Base-by-base conservation (phyloP, 2,797 vertebrate genomes). In the Lacerta viridis region DNA sequence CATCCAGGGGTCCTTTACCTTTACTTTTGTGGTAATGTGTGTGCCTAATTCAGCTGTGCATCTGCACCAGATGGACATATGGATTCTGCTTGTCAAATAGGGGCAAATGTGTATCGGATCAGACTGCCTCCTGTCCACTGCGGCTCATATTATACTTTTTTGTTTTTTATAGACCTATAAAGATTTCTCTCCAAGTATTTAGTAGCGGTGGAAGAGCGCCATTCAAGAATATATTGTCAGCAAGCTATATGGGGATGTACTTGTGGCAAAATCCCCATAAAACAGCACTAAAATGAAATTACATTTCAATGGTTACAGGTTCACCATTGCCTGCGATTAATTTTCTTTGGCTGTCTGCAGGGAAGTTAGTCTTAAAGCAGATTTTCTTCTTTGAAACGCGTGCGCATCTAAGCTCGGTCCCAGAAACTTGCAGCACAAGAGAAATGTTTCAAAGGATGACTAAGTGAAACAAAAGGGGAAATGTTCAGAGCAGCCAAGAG, bases 361-460 rank as follows among this genome's bases (percentile, higher is more conserved):
- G 85, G 1, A 92, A 90, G 41, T 87, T 83, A 85, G 18, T 81
- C 10, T 55, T 91, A 86, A 89, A 88, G 61, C 17, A 25, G 2
- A 18, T 93, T 95, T 95, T 90, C n/a, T 33, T 92, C 66, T 85
- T 72, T 80, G 33, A 85, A 92, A 84, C 23, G 17, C 23, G 82
- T 25, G 88, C 64, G 80, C 15, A 2, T 66, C 39, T 89, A 61
- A 81, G 7, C 23, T 68, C 39, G 9, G 33, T 71, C 39, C 59
- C 4, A 2, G 1, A 78, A 33, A 75, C 68, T 89, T 90, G 18
- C 33, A 90, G 83, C 88, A 46, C 6, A 92, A 43, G 72, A 7
- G 3, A 91, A 90, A 4, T 80, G 75, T 80, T 71, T 93, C 82
- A 89, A 55, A 89, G 61, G 89, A 89, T 10, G 83, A 89, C 84